Conservation (phyloP, 2,888 invertebrate species). For the Sarcophaga rosellei region DNA sequence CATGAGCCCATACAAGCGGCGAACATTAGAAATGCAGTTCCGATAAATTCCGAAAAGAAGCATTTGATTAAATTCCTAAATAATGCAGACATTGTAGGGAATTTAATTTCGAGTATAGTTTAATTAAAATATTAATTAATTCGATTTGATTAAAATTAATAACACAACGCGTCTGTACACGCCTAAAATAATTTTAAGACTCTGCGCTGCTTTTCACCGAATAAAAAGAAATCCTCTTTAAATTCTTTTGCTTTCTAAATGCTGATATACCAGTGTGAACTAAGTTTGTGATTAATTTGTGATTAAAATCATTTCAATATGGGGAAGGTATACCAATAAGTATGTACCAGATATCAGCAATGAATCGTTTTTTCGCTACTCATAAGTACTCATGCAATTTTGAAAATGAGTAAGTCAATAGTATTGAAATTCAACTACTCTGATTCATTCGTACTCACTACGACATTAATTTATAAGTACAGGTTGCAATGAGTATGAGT, state of each 20-base stretch:
- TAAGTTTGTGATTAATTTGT: background rate
- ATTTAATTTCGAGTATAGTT: background rate
- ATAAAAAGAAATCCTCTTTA: background rate
- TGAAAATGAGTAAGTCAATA: no score
- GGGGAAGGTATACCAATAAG: slow-evolving; percentile 1
- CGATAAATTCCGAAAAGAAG: slow-evolving; percentile 50
- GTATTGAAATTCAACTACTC: no score
- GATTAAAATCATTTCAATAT: background rate
- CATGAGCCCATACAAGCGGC: slow-evolving; percentile 44
- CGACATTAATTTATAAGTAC: no score
- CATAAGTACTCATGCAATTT: no score
- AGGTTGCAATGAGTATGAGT: no score
- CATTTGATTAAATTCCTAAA: background rate
- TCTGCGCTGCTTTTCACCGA: background rate
- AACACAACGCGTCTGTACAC: background rate
- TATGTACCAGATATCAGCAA: no score
- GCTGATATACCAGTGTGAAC: background rate
- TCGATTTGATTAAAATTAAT: background rate
- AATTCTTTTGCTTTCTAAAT: background rate
- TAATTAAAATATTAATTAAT: no score
- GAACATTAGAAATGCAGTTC: slow-evolving; percentile 44
- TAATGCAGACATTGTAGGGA: background rate
- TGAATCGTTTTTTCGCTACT: no score
- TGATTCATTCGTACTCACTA: no score
- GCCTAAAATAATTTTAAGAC: background rate